A percentile compares a stretch with the other conserved stretches of the same genome.
These are phyloP conservation scores for Patiria miniata DNA, from an alignment of 35 echinoderm and acorn worm species.

Conservation along the genomic window DNA sequence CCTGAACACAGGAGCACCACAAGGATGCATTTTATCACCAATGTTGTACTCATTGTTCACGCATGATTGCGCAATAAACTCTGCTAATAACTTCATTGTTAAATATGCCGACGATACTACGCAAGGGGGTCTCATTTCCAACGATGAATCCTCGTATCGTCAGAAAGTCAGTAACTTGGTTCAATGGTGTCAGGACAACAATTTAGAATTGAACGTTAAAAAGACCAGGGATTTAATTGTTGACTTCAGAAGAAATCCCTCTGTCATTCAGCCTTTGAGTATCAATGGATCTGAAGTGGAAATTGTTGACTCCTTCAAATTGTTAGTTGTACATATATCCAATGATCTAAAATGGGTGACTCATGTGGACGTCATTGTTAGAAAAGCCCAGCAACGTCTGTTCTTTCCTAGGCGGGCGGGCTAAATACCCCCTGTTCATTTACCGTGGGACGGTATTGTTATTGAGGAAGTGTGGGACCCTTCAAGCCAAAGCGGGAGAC, in stretches of 20 bases:
- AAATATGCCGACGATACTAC: neutral
- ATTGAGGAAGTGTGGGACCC: too few species aligned
- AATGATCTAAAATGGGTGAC: too few species aligned
- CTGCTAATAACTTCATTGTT: neutral
- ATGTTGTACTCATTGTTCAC: slow-evolving; percentile 12
- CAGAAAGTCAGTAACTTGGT: neutral
- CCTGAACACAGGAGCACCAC: neutral
- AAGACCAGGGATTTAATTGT: neutral
- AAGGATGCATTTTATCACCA: neutral
- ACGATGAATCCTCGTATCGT: neutral
- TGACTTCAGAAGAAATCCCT: neutral
- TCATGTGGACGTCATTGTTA: too few species aligned
- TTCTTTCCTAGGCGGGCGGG: too few species aligned
- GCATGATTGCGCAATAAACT: neutral
- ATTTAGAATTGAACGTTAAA: neutral
- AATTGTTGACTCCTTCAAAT: too few species aligned
- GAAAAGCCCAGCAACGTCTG: slow-evolving; percentile 2
- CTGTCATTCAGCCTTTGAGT: neutral
- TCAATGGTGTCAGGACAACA: neutral
- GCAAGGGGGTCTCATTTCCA: neutral
- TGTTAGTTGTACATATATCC: too few species aligned
- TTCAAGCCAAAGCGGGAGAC: too few species aligned
- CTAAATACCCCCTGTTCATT: too few species aligned
- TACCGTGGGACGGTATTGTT: too few species aligned
- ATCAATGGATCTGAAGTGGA: neutral